phyloP scores from a whole-genome alignment of 2,113 vertebrate genomes.

The Hirundichthys speculiger region DNA sequence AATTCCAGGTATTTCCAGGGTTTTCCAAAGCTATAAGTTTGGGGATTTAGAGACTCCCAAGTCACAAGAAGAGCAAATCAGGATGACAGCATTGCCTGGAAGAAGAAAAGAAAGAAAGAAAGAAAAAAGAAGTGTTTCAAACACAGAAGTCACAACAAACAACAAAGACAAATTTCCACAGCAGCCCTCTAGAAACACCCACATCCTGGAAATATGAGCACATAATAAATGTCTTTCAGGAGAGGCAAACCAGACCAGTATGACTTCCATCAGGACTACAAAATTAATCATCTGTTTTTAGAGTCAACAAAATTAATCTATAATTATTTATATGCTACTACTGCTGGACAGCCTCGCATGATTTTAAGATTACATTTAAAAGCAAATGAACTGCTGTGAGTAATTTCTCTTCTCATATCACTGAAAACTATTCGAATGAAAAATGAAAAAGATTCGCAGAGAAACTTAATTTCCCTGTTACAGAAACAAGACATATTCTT shows the following conservation, averaged over 20 bases:
- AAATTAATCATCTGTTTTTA: constrained; percentile 79
- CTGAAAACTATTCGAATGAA: constrained; percentile 74
- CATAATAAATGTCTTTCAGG: constrained; percentile 68
- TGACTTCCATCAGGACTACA: constrained; percentile 77
- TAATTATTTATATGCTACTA: constrained; percentile 79
- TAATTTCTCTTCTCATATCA: constrained; percentile 76
- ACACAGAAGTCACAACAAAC: constrained; percentile 42
- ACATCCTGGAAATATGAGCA: constrained; percentile 50
- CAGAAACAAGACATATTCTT: constrained; percentile 84
- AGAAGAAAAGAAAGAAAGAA: constrained; percentile 45
- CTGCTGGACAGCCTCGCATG: constrained; percentile 73
- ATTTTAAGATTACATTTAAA: constrained; percentile 80
- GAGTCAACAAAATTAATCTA: constrained; percentile 78
- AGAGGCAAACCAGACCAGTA: constrained; percentile 70
- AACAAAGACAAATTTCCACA: constrained; percentile 41
- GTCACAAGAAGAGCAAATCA: constrained; percentile 63
- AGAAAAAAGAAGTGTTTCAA: constrained; percentile 35
- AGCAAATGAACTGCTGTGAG: constrained; percentile 77
- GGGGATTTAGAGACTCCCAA: constrained; percentile 75
- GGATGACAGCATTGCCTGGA: constrained; percentile 71
- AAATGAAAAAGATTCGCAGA: constrained; percentile 77
- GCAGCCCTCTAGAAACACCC: constrained; percentile 19
- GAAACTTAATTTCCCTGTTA: constrained; percentile 84
- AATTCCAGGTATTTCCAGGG: constrained; percentile 83
- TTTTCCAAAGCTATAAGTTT: constrained; percentile 78